phyloP scores from a whole-genome alignment of 2,797 vertebrate genomes.

The Channa striata region DNA sequence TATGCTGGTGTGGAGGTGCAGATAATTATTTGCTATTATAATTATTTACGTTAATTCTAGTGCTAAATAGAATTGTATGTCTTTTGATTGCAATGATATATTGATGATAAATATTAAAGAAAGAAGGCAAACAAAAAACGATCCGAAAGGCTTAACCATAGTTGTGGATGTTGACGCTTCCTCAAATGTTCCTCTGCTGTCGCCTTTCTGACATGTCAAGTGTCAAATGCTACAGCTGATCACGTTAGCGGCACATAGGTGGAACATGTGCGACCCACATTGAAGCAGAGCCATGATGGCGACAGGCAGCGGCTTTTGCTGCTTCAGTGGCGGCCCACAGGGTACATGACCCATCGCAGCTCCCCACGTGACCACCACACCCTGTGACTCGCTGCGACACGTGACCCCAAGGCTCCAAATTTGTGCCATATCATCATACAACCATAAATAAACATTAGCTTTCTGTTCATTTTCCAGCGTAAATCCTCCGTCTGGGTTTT shows the following conservation, averaged over 20 bases:
- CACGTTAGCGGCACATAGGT: conserved; percentile 25
- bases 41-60: no score
- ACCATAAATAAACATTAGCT: not conserved
- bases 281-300: conserved; percentile 40
- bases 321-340: conserved; percentile 40
- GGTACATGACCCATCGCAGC: conserved; percentile 50
- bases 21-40: no score
- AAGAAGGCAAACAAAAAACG: no score
- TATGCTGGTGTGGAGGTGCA: no score
- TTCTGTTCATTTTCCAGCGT: not conserved
- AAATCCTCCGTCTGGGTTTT: not conserved
- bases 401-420: conserved; percentile 30
- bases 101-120: no score
- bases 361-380: conserved; percentile 56
- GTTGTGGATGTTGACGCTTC: no score
- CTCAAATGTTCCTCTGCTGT: no score
- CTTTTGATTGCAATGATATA: no score
- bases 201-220: not conserved
- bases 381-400: conserved; percentile 7
- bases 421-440: not conserved
- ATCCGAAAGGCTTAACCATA: no score
- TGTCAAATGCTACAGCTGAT: conserved; percentile 22
- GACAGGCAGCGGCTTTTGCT: conserved; percentile 3
- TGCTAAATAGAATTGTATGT: no score
- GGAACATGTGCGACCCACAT: conserved; percentile 63